phyloP scores from a whole-genome alignment of 2,113 vertebrate genomes.

The Daboia siamensis region DNA sequence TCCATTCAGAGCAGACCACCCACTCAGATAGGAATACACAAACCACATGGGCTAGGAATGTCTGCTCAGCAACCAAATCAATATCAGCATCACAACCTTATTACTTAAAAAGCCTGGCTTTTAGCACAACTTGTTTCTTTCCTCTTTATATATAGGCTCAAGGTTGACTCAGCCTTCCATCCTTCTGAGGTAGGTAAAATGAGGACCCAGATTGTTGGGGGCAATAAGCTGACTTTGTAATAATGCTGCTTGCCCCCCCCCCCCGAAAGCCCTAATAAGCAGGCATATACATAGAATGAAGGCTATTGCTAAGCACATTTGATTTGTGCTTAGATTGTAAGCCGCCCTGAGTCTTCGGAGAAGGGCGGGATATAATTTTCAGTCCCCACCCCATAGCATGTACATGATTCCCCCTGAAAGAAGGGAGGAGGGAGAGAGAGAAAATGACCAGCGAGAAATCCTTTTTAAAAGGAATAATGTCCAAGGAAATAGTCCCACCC shows the following conservation, averaged over 20 bases:
- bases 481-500: slow-evolving; percentile 23
- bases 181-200: no score
- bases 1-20: slow-evolving; percentile 70
- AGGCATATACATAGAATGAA: no score
- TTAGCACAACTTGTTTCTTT: slow-evolving; percentile 59
- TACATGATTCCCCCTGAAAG: neutral
- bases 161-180: no score
- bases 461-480: slow-evolving; percentile 24
- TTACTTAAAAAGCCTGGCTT: slow-evolving; percentile 54
- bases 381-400: neutral
- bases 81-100: slow-evolving; percentile 62
- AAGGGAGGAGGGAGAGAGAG: neutral
- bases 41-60: slow-evolving; percentile 75
- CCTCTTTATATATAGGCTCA: no score
- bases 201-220: no score
- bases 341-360: no score
- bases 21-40: slow-evolving; percentile 71
- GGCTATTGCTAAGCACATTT: no score
- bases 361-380: no score
- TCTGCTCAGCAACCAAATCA: slow-evolving; percentile 54
- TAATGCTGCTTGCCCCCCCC: no score
- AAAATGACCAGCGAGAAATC: neutral
- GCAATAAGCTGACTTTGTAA: no score
- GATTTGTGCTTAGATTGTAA: no score
- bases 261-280: no score